Evolutionary conservation across 1,140 invertebrate species (phyloP).

Genomic region (Ditylenchus dipsaci): DNA sequence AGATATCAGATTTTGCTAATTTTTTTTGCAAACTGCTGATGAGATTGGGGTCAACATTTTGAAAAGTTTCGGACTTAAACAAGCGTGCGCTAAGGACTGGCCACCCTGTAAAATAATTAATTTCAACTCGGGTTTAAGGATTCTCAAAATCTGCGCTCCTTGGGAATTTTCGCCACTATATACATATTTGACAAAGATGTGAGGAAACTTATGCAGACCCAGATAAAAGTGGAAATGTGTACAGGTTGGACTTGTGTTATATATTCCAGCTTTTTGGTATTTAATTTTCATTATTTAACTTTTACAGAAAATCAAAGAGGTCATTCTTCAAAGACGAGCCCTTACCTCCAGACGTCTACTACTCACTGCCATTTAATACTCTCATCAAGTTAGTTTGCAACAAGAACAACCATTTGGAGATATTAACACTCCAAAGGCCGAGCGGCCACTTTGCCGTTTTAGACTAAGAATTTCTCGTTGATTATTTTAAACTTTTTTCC

Average conservation of each 20-base stretch:
- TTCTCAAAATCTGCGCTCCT: conserved; percentile 45
- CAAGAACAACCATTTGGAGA: no score
- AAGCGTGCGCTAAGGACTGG: no score
- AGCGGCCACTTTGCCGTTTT: neutral
- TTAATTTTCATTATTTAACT: neutral
- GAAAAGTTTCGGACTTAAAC: no score
- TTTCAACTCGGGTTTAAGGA: conserved; percentile 38
- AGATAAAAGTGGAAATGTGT: conserved; percentile 43
- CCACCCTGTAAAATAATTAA: conserved; percentile 18
- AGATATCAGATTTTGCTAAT: no score
- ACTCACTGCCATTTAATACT: conserved; percentile 22
- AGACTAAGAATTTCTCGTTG: neutral
- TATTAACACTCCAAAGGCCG: no score
- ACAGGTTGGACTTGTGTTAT: no score
- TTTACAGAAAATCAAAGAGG: conserved; percentile 53
- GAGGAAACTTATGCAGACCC: conserved; percentile 52
- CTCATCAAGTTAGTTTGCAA: conserved; percentile 19
- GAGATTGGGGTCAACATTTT: no score
- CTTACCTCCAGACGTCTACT: conserved; percentile 32
- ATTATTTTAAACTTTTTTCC: conserved; percentile 25
- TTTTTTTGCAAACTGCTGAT: no score
- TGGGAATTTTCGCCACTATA: conserved; percentile 56
- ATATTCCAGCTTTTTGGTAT: no score
- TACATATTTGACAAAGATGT: conserved; percentile 57
- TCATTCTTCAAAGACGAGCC: conserved; percentile 49